Base-by-base conservation (phyloP, 2,888 invertebrate genomes). In the Coelinius sp. region DNA sequence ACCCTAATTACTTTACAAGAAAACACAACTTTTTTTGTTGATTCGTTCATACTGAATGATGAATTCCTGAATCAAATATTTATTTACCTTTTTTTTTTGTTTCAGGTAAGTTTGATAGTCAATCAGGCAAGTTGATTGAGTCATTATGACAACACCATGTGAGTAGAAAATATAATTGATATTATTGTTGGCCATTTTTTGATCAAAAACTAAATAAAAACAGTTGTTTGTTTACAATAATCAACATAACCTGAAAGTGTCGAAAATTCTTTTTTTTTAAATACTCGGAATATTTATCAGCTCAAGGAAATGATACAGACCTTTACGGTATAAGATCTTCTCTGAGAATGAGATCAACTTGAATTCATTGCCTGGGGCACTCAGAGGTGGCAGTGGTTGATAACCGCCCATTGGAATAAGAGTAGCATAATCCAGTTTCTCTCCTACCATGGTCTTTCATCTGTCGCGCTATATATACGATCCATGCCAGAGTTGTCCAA, bases 391-490 rank as follows among this genome's bases (percentile, higher is more conserved):
- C 63, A 41, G 72, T 70, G 69, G 68, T 71, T 73, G 67, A 75
- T 71, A 74, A 73, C 73, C 72, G 73, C 73, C 73, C 73, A 76
- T 73, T 71, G 72, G 71, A 68, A 65, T 46, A 64, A 59, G 59
- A 74, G 75, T 71, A 73, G 75, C 53, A 75, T 76, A 76, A 76
- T 78, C 78, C 78, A 78, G 76, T 78, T 76, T 76, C 74, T 73
- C 76, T 62, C 52, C 71, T 75, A n/a, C 41, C 22, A 20, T 35
- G 41, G 24, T 68, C 71, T 67, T 74, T 73, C 80, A 77, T 76
- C 79, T 79, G 79, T 79, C 80, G 79, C 77, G 75, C 75, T 79
- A 76, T 63, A 41, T 79, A 79, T 80, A 80, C 78, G 78, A 76
- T 75, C 49, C 75, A 59, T 67, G 71, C 49, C 72, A 56, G 44